These are phyloP conservation scores for Pteronura brasiliensis DNA, from an alignment of 2,113 vertebrate species.

Conservation along the genomic window DNA sequence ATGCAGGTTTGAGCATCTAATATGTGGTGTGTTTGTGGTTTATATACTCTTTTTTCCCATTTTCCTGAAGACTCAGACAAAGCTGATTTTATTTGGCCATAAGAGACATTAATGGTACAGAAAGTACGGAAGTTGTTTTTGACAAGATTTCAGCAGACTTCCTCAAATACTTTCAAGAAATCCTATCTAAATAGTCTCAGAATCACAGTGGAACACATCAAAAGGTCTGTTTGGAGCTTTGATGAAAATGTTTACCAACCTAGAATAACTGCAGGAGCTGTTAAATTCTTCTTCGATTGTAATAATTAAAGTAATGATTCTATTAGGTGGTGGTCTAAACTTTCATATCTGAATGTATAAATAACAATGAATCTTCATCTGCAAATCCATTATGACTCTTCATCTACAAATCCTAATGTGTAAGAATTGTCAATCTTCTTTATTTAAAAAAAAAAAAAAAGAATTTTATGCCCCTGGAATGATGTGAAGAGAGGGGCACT, in stretches of 20 bases:
- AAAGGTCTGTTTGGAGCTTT: not conserved
- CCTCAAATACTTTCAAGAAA: not conserved
- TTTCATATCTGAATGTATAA: not conserved
- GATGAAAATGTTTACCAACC: not conserved
- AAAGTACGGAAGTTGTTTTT: slow-evolving; percentile 8
- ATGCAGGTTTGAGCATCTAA: not conserved
- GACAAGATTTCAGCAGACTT: not conserved
- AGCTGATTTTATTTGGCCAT: not conserved
- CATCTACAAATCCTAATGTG: not conserved
- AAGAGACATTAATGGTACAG: not conserved
- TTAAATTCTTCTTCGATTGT: not conserved
- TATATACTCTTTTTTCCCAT: not conserved
- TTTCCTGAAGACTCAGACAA: not conserved
- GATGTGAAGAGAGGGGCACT: not conserved
- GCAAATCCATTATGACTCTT: not conserved
- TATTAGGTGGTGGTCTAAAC: not conserved
- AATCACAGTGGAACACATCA: not conserved
- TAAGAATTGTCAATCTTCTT: not conserved
- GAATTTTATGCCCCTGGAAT: not conserved
- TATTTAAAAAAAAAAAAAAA: not conserved
- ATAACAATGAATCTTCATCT: not conserved
- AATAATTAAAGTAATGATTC: not conserved
- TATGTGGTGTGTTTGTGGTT: not conserved
- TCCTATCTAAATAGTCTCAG: not conserved
- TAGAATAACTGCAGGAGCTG: not conserved